These are phyloP conservation scores for Gerris lacustris DNA, from an alignment of 2,888 invertebrate genomes.

Conservation along the genomic window DNA sequence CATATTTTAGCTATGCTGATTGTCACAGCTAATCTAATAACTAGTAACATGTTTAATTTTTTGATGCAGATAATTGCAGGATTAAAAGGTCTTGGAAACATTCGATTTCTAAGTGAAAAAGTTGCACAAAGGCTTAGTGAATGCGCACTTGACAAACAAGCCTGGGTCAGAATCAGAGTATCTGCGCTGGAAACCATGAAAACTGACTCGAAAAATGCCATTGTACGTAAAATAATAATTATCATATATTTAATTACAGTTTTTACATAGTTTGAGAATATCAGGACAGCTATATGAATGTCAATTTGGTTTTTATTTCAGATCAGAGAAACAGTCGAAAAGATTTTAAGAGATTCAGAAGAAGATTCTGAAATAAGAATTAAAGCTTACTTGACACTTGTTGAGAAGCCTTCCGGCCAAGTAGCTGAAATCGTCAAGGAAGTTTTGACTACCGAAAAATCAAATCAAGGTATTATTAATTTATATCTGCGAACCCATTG, in stretches of 20 bases:
- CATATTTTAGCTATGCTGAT: neutral
- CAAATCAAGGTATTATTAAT: conserved; percentile 49
- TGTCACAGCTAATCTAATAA: too few relatives aligned
- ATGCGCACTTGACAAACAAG: conserved; percentile 49
- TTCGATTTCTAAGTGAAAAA: conserved; percentile 51
- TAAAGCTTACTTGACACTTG: conserved; percentile 64
- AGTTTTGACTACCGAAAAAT: conserved; percentile 58
- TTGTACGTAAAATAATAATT: conserved; percentile 34
- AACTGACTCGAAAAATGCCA: conserved; percentile 52
- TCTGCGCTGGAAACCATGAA: conserved; percentile 68
- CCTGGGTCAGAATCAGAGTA: conserved; percentile 55
- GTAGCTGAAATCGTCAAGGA: conserved; percentile 58
- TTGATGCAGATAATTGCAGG: conserved; percentile 48
- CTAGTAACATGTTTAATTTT: too few relatives aligned
- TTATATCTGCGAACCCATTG: too few relatives aligned
- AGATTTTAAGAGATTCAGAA: conserved; percentile 55
- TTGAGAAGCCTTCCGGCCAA: conserved; percentile 60
- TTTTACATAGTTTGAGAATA: too few relatives aligned
- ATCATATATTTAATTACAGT: too few relatives aligned
- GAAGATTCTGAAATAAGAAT: conserved; percentile 81
- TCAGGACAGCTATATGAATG: too few relatives aligned
- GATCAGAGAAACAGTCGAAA: conserved; percentile 42
- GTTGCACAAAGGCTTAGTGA: conserved; percentile 48
- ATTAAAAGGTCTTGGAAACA: conserved; percentile 70
- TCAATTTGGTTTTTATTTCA: neutral